phyloP scores from a whole-genome alignment of 2,113 vertebrate genomes.

The Casuarius casuarius region DNA sequence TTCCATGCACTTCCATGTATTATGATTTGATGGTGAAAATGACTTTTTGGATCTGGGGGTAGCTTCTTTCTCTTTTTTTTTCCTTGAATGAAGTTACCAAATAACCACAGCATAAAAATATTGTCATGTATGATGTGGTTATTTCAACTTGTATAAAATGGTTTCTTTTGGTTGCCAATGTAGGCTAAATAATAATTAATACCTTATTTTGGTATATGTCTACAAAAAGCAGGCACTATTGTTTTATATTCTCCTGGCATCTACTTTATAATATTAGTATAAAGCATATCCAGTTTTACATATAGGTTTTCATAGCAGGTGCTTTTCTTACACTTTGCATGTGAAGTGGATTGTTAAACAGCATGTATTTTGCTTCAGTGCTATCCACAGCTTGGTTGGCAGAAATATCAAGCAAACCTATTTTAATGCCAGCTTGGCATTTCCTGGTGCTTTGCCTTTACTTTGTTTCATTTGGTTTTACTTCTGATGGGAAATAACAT shows the following conservation, averaged over 20 bases:
- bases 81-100: neutral
- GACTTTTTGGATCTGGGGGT: neutral
- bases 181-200: neutral
- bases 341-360: neutral
- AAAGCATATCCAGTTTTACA: neutral
- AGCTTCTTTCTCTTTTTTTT: neutral
- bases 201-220: neutral
- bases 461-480: neutral
- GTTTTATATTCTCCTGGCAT: neutral
- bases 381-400: neutral
- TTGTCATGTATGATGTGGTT: neutral
- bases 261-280: neutral
- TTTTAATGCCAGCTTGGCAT: neutral
- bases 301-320: neutral
- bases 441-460: neutral
- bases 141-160: neutral
- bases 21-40: neutral
- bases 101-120: neutral
- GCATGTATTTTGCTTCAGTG: neutral
- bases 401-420: neutral
- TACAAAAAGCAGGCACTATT: neutral
- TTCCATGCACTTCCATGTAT: neutral
- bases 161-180: neutral
- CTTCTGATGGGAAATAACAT: neutral
- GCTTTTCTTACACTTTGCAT: neutral